Evolutionary conservation across 2,888 invertebrate genomes (phyloP).

Genomic region (Noctua janthe): DNA sequence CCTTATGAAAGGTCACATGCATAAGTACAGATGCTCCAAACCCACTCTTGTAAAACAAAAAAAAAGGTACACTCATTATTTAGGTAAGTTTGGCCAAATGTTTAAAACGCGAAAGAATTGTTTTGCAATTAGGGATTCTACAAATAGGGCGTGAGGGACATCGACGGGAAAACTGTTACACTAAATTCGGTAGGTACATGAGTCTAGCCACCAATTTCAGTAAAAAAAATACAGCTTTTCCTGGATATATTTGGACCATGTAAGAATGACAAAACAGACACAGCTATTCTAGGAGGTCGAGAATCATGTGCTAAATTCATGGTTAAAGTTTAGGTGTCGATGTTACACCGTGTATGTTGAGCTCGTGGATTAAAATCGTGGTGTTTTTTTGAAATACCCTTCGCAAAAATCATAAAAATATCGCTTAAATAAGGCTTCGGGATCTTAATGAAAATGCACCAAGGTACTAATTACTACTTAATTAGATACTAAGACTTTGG

Average conservation of each 20-base stretch:
- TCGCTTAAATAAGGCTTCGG: too few relatives aligned
- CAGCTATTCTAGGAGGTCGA: background rate
- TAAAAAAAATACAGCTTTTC: background rate
- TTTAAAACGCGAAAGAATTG: background rate
- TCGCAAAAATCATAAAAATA: too few relatives aligned
- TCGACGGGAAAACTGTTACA: background rate
- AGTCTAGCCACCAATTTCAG: too few relatives aligned
- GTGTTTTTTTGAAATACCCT: background rate
- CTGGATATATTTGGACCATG: background rate
- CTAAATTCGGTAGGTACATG: background rate
- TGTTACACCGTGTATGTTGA: background rate
- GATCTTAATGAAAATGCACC: too few relatives aligned
- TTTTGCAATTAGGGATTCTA: background rate
- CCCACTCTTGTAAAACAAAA: conserved; percentile 1
- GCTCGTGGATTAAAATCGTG: background rate
- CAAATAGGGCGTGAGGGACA: background rate
- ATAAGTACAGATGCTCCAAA: background rate
- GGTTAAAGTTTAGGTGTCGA: background rate
- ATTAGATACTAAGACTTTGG: background rate
- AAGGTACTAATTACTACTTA: too few relatives aligned
- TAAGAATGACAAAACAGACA: background rate
- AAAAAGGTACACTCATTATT: background rate
- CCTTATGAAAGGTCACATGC: conserved; percentile 48
- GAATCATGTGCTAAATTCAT: background rate
- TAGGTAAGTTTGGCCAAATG: background rate